These are phyloP conservation scores for Myotis vivesi DNA, from an alignment of 2,797 vertebrate species.

Conservation along the genomic window DNA sequence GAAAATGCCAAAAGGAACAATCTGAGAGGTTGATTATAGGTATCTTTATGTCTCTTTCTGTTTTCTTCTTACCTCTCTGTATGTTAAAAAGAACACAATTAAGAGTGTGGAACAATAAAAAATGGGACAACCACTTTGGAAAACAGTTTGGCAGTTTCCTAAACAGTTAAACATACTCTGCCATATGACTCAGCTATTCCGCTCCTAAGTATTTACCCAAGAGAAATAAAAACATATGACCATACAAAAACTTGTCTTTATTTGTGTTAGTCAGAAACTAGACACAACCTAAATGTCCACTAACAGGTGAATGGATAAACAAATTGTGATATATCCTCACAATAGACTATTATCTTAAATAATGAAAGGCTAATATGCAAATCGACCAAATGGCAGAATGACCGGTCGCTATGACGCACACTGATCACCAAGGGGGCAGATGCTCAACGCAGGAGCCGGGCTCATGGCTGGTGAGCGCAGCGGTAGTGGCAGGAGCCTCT, in stretches of 20 bases:
- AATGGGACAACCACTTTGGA: neutral
- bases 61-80: neutral
- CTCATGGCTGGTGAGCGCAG: no score
- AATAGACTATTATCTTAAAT: neutral
- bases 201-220: neutral
- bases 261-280: neutral
- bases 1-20: slow-evolving; percentile 5
- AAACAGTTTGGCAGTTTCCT: neutral
- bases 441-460: no score
- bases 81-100: neutral
- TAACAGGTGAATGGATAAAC: neutral
- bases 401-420: no score
- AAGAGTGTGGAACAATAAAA: neutral
- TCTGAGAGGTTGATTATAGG: neutral
- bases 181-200: neutral
- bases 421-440: no score
- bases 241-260: neutral
- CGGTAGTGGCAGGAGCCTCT: no score
- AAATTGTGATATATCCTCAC: neutral
- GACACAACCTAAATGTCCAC: neutral
- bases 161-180: neutral
- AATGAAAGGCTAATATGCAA: no score
- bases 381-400: no score
- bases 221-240: neutral
- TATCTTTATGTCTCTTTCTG: neutral